phyloP scores from a whole-genome alignment of 1,140 invertebrate genomes.

The Notospermus geniculatus region DNA sequence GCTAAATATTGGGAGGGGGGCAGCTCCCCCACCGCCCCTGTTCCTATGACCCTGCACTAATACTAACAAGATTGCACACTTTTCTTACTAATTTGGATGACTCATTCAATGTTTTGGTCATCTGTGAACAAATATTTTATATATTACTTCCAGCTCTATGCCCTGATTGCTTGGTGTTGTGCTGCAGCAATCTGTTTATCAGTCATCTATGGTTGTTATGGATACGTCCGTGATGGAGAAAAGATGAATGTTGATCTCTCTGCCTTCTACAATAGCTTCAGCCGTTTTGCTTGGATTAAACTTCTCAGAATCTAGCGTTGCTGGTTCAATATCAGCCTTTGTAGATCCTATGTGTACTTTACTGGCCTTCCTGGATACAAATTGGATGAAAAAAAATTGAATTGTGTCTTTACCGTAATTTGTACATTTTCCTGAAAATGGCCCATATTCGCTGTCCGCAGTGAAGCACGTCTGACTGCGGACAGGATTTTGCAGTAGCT shows the following conservation, averaged over 20 bases:
- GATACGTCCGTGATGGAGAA: slow-evolving; percentile 3
- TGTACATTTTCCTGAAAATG: too few relatives aligned
- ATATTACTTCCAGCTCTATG: background rate
- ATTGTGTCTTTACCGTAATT: too few relatives aligned
- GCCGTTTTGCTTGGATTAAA: slow-evolving; percentile 41
- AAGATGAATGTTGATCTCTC: slow-evolving; percentile 19
- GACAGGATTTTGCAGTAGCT: too few relatives aligned
- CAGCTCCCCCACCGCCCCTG: background rate
- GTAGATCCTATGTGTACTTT: too few relatives aligned
- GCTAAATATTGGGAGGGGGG: too few relatives aligned
- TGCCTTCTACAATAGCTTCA: slow-evolving; percentile 37
- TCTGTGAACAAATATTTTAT: background rate
- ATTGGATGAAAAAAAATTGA: too few relatives aligned
- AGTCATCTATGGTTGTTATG: slow-evolving; percentile 9
- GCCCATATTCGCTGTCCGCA: too few relatives aligned
- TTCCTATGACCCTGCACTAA: background rate
- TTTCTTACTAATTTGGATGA: background rate
- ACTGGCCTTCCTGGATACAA: too few relatives aligned
- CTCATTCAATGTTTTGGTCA: background rate
- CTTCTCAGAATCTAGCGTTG: slow-evolving; percentile 38
- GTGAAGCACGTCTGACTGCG: too few relatives aligned
- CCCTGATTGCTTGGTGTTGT: background rate
- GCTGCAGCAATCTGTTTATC: slow-evolving; percentile 1
- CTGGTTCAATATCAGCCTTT: too few relatives aligned
- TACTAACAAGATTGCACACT: background rate